A percentile compares a stretch with the other conserved stretches of the same genome.
phyloP scores from a whole-genome alignment of 2,797 vertebrate genomes.

The Cyclopterus lumpus region DNA sequence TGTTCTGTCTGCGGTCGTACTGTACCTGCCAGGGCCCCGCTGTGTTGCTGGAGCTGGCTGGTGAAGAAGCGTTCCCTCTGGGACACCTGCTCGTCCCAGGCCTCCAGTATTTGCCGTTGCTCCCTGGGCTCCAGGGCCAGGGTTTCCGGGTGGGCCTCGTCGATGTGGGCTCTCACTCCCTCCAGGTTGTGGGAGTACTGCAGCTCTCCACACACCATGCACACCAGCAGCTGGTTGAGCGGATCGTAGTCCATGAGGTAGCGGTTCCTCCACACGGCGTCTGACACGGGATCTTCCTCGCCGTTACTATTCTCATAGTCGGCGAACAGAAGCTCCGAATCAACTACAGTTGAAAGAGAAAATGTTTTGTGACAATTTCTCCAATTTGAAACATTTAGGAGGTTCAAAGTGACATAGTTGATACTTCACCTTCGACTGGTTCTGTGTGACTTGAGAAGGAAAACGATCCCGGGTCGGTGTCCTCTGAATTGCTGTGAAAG shows the following conservation, averaged over 20 bases:
- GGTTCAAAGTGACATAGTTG: neutral
- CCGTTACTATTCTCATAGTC: slow-evolving; percentile 50
- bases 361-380: neutral
- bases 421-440: slow-evolving; percentile 71
- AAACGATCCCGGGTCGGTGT: slow-evolving; percentile 43
- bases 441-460: slow-evolving; percentile 40
- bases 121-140: slow-evolving; percentile 82
- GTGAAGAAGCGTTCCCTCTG: slow-evolving; percentile 84
- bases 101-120: slow-evolving; percentile 83
- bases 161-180: slow-evolving; percentile 87
- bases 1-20: neutral
- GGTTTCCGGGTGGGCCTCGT: slow-evolving; percentile 88
- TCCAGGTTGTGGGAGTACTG: slow-evolving; percentile 89
- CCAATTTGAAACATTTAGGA: neutral
- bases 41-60: slow-evolving; percentile 84
- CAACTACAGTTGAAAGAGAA: slow-evolving; percentile 41
- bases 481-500: slow-evolving; percentile 58
- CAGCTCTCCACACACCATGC: slow-evolving; percentile 91
- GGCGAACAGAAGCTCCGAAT: slow-evolving; percentile 52
- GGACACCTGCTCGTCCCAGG: slow-evolving; percentile 89
- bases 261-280: slow-evolving; percentile 77
- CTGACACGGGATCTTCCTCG: slow-evolving; percentile 65
- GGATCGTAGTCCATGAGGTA: slow-evolving; percentile 94
- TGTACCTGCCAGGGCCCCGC: slow-evolving; percentile 66
- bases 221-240: slow-evolving; percentile 90